phyloP scores from a whole-genome alignment of 2,797 vertebrate species.

The Hydrocynus forskahlii region DNA sequence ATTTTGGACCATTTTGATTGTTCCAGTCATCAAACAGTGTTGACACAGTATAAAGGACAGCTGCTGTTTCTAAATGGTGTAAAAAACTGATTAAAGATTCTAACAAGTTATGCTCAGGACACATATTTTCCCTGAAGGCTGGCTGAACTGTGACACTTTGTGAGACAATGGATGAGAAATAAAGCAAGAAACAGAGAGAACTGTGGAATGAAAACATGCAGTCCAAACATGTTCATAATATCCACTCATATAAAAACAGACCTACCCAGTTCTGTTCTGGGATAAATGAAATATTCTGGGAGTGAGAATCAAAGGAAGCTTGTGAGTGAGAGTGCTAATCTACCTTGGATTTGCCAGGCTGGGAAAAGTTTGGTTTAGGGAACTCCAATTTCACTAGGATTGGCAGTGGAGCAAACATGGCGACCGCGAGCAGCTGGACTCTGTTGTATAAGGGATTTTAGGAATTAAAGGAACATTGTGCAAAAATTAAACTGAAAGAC shows the following conservation, averaged over 20 bases:
- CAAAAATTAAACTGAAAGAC: not conserved
- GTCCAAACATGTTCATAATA: constrained; percentile 29
- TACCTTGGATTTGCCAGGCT: constrained; percentile 10
- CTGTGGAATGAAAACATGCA: constrained; percentile 20
- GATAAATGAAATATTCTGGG: constrained; percentile 33
- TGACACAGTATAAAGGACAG: too few species aligned
- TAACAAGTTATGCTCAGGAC: not conserved
- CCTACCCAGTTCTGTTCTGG: constrained; percentile 17
- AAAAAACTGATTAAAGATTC: too few species aligned
- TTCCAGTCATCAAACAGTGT: too few species aligned
- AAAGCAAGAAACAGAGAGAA: not conserved
- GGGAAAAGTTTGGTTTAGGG: constrained; percentile 5
- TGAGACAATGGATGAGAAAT: not conserved
- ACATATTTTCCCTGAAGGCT: not conserved
- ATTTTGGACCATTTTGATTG: too few species aligned
- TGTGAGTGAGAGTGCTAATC: constrained; percentile 41
- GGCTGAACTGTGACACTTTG: not conserved
- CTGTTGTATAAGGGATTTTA: too few species aligned
- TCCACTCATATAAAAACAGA: not conserved
- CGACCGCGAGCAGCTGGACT: not conserved
- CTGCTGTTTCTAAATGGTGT: not conserved
- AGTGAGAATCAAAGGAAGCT: constrained; percentile 42
- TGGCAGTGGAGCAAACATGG: not conserved
- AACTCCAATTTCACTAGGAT: constrained; percentile 45
- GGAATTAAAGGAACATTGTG: not conserved